These are phyloP conservation scores for Donacobius atricapilla DNA, from an alignment of 2,113 vertebrate species.

Conservation along the genomic window DNA sequence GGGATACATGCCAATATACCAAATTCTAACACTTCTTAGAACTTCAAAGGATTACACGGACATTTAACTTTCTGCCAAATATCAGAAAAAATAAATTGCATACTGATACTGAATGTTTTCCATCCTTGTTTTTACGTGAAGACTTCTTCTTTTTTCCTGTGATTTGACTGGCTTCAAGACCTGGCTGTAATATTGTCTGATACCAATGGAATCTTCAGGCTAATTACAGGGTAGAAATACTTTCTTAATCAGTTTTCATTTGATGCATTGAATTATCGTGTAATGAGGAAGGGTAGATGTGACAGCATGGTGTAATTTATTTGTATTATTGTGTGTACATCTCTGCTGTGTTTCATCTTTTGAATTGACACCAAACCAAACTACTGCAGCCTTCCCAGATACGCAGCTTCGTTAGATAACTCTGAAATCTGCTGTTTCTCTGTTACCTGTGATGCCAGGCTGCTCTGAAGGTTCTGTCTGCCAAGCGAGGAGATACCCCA, in stretches of 20 bases:
- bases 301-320: not conserved
- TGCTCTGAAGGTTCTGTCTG: not conserved
- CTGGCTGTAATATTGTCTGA: not conserved
- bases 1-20: not conserved
- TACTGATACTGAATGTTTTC: not conserved
- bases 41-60: constrained; percentile 20
- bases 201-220: not conserved
- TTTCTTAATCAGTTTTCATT: constrained; percentile 6
- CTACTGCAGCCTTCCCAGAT: not conserved
- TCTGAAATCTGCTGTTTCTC: not conserved
- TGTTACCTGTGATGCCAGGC: not conserved
- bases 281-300: not conserved
- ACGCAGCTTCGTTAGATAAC: not conserved
- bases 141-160: not conserved
- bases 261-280: not conserved
- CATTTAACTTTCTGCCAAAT: constrained; percentile 19
- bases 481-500: not conserved
- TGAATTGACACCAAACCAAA: not conserved
- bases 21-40: not conserved
- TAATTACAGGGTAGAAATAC: constrained; percentile 14
- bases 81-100: constrained; percentile 22
- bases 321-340: not conserved
- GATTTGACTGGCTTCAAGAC: not conserved
- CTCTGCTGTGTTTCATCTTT: not conserved
- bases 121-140: not conserved